Evolutionary conservation across 2,888 invertebrate genomes (phyloP).

Genomic region (Neoitamus cyanurus): DNA sequence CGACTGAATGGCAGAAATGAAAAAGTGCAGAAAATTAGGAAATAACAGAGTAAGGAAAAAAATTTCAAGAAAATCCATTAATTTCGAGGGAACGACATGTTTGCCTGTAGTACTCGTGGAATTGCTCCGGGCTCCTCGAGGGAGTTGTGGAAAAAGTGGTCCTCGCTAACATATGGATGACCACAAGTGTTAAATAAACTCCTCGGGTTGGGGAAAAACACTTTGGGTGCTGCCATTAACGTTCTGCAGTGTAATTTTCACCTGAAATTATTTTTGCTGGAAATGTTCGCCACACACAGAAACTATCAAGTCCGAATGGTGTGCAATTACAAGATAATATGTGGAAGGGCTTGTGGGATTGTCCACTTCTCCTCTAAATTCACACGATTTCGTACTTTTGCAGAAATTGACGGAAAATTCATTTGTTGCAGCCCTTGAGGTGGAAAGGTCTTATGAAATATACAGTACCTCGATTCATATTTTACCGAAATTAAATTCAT

Average conservation of each 20-base stretch:
- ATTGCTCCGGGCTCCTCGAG: slow-evolving; percentile 6
- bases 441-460: background rate
- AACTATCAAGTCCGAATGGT: background rate
- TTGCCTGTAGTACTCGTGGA: slow-evolving; percentile 16
- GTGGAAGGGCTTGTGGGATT: background rate
- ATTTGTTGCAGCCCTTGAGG: background rate
- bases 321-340: background rate
- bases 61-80: slow-evolving; percentile 35
- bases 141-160: slow-evolving; percentile 15
- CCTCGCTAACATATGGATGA: background rate
- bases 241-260: slow-evolving; percentile 40
- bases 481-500: too few species aligned
- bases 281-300: background rate
- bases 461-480: background rate
- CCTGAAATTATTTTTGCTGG: slow-evolving; percentile 28
- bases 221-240: slow-evolving; percentile 12
- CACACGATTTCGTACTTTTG: background rate
- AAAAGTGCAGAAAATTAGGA: slow-evolving; percentile 36
- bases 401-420: background rate
- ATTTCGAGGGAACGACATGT: slow-evolving; percentile 36
- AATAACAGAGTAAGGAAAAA: background rate
- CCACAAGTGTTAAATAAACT: slow-evolving; percentile 43
- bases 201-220: background rate
- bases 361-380: background rate
- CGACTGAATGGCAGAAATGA: background rate